phyloP scores from a whole-genome alignment of 2,888 invertebrate genomes.

The Poecilobothrus nobilitatus region DNA sequence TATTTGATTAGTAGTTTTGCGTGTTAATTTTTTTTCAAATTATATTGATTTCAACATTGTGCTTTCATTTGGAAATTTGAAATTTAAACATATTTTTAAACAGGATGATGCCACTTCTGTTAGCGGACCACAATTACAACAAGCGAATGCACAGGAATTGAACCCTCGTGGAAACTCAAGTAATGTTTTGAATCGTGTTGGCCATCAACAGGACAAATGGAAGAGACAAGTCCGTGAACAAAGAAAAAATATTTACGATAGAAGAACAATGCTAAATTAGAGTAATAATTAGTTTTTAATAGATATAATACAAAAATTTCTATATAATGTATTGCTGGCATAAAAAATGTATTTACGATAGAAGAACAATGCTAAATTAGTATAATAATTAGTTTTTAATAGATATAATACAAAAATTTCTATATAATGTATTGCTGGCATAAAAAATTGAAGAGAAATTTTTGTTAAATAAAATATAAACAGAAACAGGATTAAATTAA shows the following conservation, averaged over 20 bases:
- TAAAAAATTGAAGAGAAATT: neutral
- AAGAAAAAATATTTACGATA: conserved; percentile 89
- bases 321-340: no score
- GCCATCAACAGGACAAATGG: conserved; percentile 96
- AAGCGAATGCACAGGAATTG: conserved; percentile 60
- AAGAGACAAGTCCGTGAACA: conserved; percentile 79
- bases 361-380: conserved; percentile 96
- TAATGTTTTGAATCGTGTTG: conserved; percentile 85
- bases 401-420: no score
- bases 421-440: no score
- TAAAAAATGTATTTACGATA: conserved; percentile 68
- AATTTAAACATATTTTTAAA: neutral
- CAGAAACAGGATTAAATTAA: neutral
- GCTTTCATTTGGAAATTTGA: neutral
- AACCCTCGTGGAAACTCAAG: conserved; percentile 54
- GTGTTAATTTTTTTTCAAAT: conserved; percentile 11
- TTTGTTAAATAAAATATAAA: neutral
- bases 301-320: no score
- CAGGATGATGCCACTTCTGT: conserved; percentile 52
- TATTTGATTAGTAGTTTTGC: neutral
- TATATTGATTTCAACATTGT: neutral
- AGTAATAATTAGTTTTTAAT: conserved; percentile 15
- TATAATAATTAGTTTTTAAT: no score
- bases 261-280: conserved; percentile 96
- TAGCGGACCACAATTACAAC: conserved; percentile 41